These are phyloP conservation scores for Maccullochella peelii DNA, from an alignment of 2,113 vertebrate genomes.

Conservation along the genomic window DNA sequence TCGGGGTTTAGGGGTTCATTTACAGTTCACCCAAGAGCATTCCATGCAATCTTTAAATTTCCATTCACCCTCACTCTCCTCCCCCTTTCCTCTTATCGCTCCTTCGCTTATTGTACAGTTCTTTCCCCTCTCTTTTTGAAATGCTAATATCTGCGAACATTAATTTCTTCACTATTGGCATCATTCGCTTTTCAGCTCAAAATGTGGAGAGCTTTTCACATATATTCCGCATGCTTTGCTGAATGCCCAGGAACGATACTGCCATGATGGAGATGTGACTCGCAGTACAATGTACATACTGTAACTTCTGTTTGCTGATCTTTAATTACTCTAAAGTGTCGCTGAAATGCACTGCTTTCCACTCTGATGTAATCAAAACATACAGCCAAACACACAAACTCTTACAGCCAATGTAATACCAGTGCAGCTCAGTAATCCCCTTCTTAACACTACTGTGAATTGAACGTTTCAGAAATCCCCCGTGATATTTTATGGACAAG, in stretches of 20 bases:
- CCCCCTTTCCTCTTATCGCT: conserved; percentile 9
- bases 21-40: conserved; percentile 75
- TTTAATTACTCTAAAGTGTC: conserved; percentile 12
- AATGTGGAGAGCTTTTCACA: conserved; percentile 13
- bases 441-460: conserved; percentile 2
- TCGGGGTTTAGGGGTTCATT: conserved; percentile 86
- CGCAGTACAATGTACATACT: conserved; percentile 20
- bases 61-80: conserved; percentile 43
- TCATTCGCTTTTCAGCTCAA: conserved; percentile 19
- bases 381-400: conserved; percentile 7
- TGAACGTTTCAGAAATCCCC: neutral
- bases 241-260: conserved; percentile 20
- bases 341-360: conserved; percentile 12
- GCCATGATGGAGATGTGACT: conserved; percentile 26
- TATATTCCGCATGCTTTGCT: conserved; percentile 29
- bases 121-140: conserved; percentile 32
- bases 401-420: neutral
- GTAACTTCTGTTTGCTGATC: conserved; percentile 31
- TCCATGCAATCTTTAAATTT: conserved; percentile 78
- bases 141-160: conserved; percentile 19
- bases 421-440: neutral
- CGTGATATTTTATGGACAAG: neutral
- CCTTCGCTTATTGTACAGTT: neutral
- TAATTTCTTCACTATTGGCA: conserved; percentile 27
- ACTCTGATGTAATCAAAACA: conserved; percentile 17